Percentiles rank a stretch among this genome's conserved stretches.
Conservation (phyloP, 2,113 vertebrate species). For the Calidris pugnax region DNA sequence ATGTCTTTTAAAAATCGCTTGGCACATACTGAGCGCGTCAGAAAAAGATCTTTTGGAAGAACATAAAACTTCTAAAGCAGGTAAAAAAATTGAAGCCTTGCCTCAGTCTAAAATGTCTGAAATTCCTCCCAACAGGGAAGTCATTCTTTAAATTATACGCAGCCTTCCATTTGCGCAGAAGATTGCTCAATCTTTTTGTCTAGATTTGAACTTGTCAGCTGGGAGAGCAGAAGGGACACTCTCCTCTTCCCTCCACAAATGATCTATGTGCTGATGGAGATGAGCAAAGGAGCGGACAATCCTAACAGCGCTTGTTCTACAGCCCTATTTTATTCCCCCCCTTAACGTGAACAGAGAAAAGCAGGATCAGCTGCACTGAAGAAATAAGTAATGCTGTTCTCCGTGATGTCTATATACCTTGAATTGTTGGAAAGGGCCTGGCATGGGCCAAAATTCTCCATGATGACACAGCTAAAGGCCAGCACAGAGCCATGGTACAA, state of each 20-base stretch:
- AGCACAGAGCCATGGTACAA: neutral
- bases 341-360: neutral
- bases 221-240: neutral
- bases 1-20: neutral
- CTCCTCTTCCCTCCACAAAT: neutral
- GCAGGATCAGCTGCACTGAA: neutral
- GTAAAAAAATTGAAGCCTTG: neutral
- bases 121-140: neutral
- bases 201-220: neutral
- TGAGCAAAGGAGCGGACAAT: constrained; percentile 11
- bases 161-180: neutral
- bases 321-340: neutral
- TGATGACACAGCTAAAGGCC: neutral
- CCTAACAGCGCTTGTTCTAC: constrained; percentile 9
- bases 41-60: neutral
- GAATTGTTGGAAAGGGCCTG: neutral
- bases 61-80: neutral
- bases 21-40: neutral
- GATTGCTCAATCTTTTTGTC: neutral
- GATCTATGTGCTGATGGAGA: neutral
- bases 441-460: neutral
- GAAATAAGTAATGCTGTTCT: neutral
- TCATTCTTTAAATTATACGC: neutral
- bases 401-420: neutral
- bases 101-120: neutral